Conservation (phyloP, 2,113 vertebrate species). For the Malurus melanocephalus region DNA sequence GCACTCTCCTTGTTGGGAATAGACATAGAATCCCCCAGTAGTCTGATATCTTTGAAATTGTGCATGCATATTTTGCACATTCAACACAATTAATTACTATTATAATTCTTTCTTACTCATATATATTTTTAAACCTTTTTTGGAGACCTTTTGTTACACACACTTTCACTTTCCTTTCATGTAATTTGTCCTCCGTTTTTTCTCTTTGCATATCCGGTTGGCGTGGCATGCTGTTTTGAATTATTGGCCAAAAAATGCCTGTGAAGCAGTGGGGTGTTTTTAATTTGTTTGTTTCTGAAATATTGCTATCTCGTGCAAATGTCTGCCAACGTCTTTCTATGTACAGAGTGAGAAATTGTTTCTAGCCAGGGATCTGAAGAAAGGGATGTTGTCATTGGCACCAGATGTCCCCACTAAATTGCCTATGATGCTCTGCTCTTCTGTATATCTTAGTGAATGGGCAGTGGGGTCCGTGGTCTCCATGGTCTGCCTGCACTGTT, state of each 20-base stretch:
- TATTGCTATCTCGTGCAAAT: neutral
- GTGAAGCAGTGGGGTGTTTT: neutral
- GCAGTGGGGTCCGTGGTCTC: constrained; percentile 95
- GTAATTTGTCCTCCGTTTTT: neutral
- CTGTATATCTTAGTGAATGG: constrained; percentile 81
- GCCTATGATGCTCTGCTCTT: neutral
- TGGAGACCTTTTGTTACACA: neutral
- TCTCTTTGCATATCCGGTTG: neutral
- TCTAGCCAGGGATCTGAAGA: neutral
- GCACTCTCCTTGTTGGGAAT: neutral
- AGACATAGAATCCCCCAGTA: neutral
- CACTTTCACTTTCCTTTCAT: neutral
- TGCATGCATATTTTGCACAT: neutral
- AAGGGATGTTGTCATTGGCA: neutral
- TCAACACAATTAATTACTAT: neutral
- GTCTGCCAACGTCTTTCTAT: neutral
- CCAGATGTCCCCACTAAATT: neutral
- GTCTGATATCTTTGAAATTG: neutral
- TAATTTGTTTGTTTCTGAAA: neutral
- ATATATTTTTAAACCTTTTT: neutral
- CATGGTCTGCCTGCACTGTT: constrained; percentile 89
- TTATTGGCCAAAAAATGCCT: neutral
- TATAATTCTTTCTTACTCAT: neutral
- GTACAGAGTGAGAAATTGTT: neutral
- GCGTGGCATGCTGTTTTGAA: neutral